These are phyloP conservation scores for Lycophotia porphyrea DNA, from an alignment of 2,888 invertebrate genomes.

Conservation along the genomic window DNA sequence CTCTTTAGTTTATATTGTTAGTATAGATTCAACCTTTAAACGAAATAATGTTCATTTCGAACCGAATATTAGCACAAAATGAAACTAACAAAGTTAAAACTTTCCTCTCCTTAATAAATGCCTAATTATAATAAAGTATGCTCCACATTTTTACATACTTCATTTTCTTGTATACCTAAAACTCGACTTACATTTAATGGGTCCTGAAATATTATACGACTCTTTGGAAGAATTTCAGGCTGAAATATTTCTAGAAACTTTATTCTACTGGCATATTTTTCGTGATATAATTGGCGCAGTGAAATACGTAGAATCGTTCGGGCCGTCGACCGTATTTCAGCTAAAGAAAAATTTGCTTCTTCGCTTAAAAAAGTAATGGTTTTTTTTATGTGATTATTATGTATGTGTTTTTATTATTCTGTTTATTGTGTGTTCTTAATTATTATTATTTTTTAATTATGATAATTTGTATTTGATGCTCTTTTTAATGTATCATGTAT, in stretches of 20 bases:
- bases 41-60: not conserved
- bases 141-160: slow-evolving; percentile 30
- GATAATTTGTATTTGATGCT: too few species aligned
- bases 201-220: slow-evolving; percentile 24
- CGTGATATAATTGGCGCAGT: slow-evolving; percentile 23
- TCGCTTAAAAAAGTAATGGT: too few species aligned
- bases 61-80: slow-evolving; percentile 2
- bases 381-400: too few species aligned
- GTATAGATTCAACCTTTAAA: not conserved
- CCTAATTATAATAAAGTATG: slow-evolving; percentile 37
- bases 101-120: not conserved
- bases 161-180: slow-evolving; percentile 32
- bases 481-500: too few species aligned
- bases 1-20: too few species aligned
- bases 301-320: slow-evolving; percentile 12
- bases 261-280: slow-evolving; percentile 24
- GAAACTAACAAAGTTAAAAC: slow-evolving; percentile 23
- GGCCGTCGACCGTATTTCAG: not conserved
- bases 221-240: slow-evolving; percentile 2
- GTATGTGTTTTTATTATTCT: too few species aligned
- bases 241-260: slow-evolving; percentile 9
- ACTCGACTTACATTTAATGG: slow-evolving; percentile 25
- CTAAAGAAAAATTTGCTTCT: not conserved
- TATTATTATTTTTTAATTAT: too few species aligned
- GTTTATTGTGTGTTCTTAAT: too few species aligned